Evolutionary conservation across 2,113 vertebrate genomes (phyloP).

Genomic region (Zeus faber): DNA sequence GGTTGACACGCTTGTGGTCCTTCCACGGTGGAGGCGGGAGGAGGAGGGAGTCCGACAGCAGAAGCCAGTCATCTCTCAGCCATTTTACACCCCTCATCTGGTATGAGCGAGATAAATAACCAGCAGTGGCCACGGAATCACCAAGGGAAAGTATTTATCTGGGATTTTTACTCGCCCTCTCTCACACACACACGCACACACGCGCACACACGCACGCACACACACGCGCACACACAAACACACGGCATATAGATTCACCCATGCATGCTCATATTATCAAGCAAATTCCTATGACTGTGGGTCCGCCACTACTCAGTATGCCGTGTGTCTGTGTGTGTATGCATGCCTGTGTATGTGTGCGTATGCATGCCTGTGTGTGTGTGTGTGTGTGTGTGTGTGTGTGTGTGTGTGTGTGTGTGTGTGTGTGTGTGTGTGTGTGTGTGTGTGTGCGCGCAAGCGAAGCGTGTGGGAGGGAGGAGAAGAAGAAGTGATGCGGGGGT

Average conservation of each 20-base stretch:
- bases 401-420: neutral
- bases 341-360: neutral
- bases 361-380: no score
- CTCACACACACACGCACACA: slow-evolving; percentile 3
- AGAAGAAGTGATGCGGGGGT: neutral
- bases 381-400: neutral
- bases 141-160: slow-evolving; percentile 5
- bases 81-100: slow-evolving; percentile 19
- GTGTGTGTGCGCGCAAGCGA: neutral
- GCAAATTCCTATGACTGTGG: no score
- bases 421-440: slow-evolving; percentile 3
- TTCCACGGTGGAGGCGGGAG: neutral
- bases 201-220: neutral
- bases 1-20: neutral
- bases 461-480: neutral
- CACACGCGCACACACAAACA: slow-evolving; percentile 15
- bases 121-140: slow-evolving; percentile 6
- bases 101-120: slow-evolving; percentile 7
- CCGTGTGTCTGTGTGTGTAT: slow-evolving; percentile 2
- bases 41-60: neutral
- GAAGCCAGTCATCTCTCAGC: slow-evolving; percentile 3
- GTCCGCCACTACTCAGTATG: slow-evolving; percentile 37
- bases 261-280: no score
- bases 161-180: slow-evolving; percentile 6
- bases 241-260: slow-evolving; percentile 6